phyloP scores from a whole-genome alignment of 2,113 vertebrate genomes.

The Calyptomena viridis region DNA sequence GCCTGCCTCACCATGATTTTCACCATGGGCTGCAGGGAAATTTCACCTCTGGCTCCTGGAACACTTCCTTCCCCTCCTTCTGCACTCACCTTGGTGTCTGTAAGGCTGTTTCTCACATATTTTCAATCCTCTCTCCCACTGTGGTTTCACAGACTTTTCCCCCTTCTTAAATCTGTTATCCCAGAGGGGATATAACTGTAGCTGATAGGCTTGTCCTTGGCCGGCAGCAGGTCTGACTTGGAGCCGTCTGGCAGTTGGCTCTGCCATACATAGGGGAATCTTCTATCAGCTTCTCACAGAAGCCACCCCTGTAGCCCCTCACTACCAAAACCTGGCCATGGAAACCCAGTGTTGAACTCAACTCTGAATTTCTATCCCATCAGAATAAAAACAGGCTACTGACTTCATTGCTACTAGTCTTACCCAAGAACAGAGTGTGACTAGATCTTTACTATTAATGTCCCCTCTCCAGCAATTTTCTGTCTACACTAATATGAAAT shows the following conservation, averaged over 20 bases:
- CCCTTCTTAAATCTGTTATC: not conserved
- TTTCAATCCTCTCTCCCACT: not conserved
- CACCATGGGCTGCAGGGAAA: not conserved
- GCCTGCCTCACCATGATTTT: not conserved
- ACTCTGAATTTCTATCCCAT: not conserved
- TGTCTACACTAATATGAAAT: not conserved
- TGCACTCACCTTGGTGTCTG: not conserved
- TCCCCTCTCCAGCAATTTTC: not conserved
- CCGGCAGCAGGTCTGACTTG: accelerated
- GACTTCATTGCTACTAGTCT: not conserved
- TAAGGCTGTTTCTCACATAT: not conserved
- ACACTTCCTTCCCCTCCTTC: not conserved
- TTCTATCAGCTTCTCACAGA: not conserved
- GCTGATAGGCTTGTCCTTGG: not conserved
- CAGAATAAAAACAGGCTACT: not conserved
- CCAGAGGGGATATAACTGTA: not conserved
- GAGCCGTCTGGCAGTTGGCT: not conserved
- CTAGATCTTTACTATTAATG: not conserved
- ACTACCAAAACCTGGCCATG: not conserved
- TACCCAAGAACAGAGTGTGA: not conserved
- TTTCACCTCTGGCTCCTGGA: not conserved
- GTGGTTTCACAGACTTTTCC: not conserved
- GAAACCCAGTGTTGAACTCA: not conserved
- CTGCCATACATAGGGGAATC: accelerated
- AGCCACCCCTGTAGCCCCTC: no score